Conservation (phyloP, 2,888 invertebrate genomes). For the Neria commutata region DNA sequence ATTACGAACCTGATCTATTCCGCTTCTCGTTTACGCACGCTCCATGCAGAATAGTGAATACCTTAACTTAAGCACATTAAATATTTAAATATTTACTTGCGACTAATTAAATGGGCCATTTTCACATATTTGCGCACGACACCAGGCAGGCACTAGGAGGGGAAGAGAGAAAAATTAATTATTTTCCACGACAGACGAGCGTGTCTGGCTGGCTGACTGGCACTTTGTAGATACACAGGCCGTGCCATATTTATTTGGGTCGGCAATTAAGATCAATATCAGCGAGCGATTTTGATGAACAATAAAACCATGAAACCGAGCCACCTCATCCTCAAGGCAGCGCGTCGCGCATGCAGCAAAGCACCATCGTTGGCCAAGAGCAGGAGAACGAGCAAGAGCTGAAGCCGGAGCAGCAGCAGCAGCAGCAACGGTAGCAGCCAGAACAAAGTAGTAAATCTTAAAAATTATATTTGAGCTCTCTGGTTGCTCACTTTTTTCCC, state of each 20-base stretch:
- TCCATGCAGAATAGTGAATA: no score
- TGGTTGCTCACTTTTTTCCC: constrained; percentile 8
- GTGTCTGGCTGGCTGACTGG: no score
- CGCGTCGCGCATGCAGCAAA: no score
- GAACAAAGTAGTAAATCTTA: constrained; percentile 21
- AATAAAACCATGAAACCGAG: constrained; percentile 38
- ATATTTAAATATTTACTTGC: no score
- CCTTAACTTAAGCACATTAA: no score
- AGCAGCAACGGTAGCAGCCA: constrained; percentile 2
- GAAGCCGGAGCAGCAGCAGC: constrained; percentile 5
- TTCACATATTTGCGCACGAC: no score
- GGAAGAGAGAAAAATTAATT: neutral
- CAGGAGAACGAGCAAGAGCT: no score
- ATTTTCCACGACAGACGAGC: neutral
- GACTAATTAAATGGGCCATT: no score
- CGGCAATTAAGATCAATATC: constrained; percentile 56
- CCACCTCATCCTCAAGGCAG: neutral
- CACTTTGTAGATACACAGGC: neutral
- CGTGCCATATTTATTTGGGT: constrained; percentile 51
- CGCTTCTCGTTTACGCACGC: no score
- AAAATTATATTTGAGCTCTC: constrained; percentile 27
- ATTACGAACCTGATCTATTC: no score
- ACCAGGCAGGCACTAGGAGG: no score
- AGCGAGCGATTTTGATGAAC: constrained; percentile 48
- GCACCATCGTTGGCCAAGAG: neutral